These are phyloP conservation scores for Sisyra terminalis DNA, from an alignment of 2,888 invertebrate genomes.

Conservation along the genomic window DNA sequence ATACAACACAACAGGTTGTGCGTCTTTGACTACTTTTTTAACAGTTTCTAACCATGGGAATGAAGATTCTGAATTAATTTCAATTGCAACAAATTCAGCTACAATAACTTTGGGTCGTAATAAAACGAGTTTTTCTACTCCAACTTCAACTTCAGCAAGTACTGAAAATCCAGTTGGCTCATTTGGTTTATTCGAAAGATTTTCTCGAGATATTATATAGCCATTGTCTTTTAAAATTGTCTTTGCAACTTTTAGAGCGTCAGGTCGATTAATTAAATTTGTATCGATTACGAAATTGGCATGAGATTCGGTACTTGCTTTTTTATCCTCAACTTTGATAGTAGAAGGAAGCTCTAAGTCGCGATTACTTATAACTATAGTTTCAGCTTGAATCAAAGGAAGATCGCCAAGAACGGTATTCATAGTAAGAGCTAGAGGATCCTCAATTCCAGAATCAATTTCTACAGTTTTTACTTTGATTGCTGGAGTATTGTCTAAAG, in stretches of 20 bases:
- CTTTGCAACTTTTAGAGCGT: slow-evolving; percentile 27
- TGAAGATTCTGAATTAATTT: slow-evolving; percentile 21
- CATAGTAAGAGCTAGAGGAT: slow-evolving; percentile 36
- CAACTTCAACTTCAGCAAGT: slow-evolving; percentile 30
- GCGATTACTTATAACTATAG: slow-evolving; percentile 36
- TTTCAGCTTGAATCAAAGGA: slow-evolving; percentile 50
- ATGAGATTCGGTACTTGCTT: slow-evolving; percentile 25
- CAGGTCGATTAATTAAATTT: slow-evolving; percentile 31
- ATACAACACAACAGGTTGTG: slow-evolving; percentile 41
- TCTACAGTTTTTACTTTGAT: slow-evolving; percentile 40
- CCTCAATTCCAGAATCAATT: slow-evolving; percentile 19
- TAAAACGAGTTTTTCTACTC: slow-evolving; percentile 34
- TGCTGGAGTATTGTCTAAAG: slow-evolving; percentile 50
- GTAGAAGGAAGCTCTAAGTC: slow-evolving; percentile 29
- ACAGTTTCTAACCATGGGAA: slow-evolving; percentile 36
- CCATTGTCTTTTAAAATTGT: slow-evolving; percentile 37
- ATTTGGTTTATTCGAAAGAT: slow-evolving; percentile 27
- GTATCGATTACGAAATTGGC: slow-evolving; percentile 16
- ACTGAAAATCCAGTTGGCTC: slow-evolving; percentile 31
- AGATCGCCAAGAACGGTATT: slow-evolving; percentile 44
- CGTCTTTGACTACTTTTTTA: slow-evolving; percentile 19
- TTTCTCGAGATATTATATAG: slow-evolving; percentile 43
- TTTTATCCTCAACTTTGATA: slow-evolving; percentile 43
- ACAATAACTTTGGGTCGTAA: slow-evolving; percentile 27
- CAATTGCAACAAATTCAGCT: slow-evolving; percentile 30